Conservation (phyloP, 2,888 invertebrate genomes). For the Gymnosoma rotundatum region DNA sequence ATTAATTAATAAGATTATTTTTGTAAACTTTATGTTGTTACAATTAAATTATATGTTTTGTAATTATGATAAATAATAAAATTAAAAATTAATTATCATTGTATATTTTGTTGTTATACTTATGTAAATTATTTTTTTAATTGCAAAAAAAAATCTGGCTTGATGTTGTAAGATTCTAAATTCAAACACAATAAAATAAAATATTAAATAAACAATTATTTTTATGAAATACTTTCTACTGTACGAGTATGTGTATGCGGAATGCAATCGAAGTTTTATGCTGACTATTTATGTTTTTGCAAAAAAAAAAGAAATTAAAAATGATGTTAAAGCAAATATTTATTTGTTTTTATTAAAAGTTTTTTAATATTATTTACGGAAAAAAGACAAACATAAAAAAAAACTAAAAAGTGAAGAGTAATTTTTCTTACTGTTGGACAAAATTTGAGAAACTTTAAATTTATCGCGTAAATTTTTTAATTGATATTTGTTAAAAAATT, state of each 20-base stretch:
- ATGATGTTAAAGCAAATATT: constrained; percentile 29
- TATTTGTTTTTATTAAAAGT: constrained; percentile 28
- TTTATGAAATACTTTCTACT: constrained; percentile 46
- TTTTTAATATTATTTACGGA: neutral
- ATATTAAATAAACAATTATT: constrained; percentile 59
- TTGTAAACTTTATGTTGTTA: neutral
- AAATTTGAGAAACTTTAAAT: too few species aligned
- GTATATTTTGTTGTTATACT: constrained; percentile 19
- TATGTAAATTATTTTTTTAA: constrained; percentile 17
- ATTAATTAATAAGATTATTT: constrained; percentile 48
- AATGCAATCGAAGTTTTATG: constrained; percentile 55
- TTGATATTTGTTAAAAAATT: too few species aligned
- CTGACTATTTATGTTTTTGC: constrained; percentile 36
- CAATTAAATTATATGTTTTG: constrained; percentile 22
- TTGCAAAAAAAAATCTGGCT: constrained; percentile 40
- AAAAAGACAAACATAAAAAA: constrained; percentile 21
- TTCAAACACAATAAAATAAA: constrained; percentile 35
- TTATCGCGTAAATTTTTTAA: too few species aligned
- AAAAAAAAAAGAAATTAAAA: neutral
- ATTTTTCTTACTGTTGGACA: neutral
- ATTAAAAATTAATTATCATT: constrained; percentile 30
- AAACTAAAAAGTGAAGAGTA: constrained; percentile 29
- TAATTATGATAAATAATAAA: constrained; percentile 35
- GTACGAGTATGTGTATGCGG: constrained; percentile 8
- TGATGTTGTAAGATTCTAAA: constrained; percentile 21